Percentiles rank a stretch among this genome's conserved stretches.
Conservation (phyloP, 1,140 invertebrate genomes). For the Diprion similis region DNA sequence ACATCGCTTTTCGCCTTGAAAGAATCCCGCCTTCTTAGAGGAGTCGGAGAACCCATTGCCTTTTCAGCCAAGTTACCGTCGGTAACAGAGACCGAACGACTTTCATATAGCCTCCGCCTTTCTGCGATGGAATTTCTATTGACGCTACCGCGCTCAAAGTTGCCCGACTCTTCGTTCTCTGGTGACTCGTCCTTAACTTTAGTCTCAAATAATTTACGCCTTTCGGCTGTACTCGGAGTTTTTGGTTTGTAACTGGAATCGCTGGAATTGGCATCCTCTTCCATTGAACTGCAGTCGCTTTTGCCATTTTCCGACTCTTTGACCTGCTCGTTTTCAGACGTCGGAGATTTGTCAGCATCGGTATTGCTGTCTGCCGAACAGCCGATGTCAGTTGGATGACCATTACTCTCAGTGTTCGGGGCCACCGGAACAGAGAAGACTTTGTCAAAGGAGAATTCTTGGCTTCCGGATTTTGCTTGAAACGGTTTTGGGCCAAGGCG, state of each 20-base stretch:
- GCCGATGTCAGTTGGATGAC: slow-evolving; percentile 30
- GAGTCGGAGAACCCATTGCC: slow-evolving; percentile 72
- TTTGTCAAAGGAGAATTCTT: slow-evolving; percentile 80
- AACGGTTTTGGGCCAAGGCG: slow-evolving; percentile 84
- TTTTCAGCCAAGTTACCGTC: slow-evolving; percentile 69
- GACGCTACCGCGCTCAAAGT: slow-evolving; percentile 64
- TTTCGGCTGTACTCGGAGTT: slow-evolving; percentile 77
- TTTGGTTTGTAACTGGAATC: slow-evolving; percentile 72
- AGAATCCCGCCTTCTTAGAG: slow-evolving; percentile 69
- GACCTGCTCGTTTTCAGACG: slow-evolving; percentile 42
- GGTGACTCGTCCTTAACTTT: slow-evolving; percentile 58
- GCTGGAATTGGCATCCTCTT: slow-evolving; percentile 67
- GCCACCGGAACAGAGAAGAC: slow-evolving; percentile 79
- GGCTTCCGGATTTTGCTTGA: slow-evolving; percentile 73
- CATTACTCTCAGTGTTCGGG: slow-evolving; percentile 65
- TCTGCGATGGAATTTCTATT: slow-evolving; percentile 80
- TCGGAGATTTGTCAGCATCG: slow-evolving; percentile 52
- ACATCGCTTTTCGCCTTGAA: slow-evolving; percentile 64
- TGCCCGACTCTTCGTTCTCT: slow-evolving; percentile 60
- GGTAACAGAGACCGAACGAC: slow-evolving; percentile 67
- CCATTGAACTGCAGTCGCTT: slow-evolving; percentile 67
- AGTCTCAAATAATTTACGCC: slow-evolving; percentile 74
- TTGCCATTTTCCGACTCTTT: slow-evolving; percentile 65
- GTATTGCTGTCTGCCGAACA: slow-evolving; percentile 26
- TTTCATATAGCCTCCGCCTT: slow-evolving; percentile 77